Evolutionary conservation across 2,888 invertebrate genomes (phyloP), one percentile per base, ranked within the genome.

Genomic region (Gastracanthus pulcherrimus): DNA sequence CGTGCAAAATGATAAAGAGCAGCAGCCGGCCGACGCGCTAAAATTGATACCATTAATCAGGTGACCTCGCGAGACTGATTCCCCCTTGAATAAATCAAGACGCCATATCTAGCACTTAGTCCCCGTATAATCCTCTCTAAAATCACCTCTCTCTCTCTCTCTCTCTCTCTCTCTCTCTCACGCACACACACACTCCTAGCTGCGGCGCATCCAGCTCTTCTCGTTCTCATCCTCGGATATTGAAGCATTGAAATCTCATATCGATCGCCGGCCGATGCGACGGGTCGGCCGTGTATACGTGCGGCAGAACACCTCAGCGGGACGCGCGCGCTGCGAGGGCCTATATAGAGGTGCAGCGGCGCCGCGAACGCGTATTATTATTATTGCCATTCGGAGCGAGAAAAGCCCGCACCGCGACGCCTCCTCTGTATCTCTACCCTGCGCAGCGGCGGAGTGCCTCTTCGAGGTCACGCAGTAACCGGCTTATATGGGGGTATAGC

Each of bases 381-480:
- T 71, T 51, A 67, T 76, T 81, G 66, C 45, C 66, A 71, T 55
- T 76, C 66, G 16, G 23, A 45, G 58, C 13, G 60, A 58, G 58
- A 9, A 13, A 48, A 31, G 7, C 5, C 29, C 45, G n/a, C 41
- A 45, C 29, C 29, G 55, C 55, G 13, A 2, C 41, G 2, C 41
- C 13, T 13, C 13, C 41, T 9, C 41, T 41, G 13, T 2, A 9
- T 41, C 55, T 55, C 26, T 55, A 9, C 11, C 13, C 23, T 26
- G 26, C 26, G 16, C 16, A 55, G 9, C 34, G 7, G 16, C 23
- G 31, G 36, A 62, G 23, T 19, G 31, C 23, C 36, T 72, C 66
- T 41, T 58, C 34, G 71, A 79, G 78, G 69, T 79, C 75, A 58
- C 60, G 48, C 81, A 69, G 71, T 71, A 75, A 76, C 76, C 70